Evolutionary conservation across 2,113 vertebrate genomes (phyloP).

Genomic region (Smithornis capensis): DNA sequence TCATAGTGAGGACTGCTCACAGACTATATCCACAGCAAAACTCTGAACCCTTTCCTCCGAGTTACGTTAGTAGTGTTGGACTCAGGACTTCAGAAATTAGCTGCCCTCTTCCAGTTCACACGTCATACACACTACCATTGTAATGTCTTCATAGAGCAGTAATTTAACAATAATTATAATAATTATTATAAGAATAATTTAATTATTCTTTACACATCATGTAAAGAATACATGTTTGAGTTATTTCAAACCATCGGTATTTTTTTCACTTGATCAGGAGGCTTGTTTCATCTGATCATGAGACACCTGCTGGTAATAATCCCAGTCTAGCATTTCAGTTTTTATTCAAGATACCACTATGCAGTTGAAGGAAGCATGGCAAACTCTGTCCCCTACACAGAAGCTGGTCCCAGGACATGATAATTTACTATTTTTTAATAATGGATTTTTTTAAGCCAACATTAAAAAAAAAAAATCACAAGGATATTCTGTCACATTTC

Average conservation of each 20-base stretch:
- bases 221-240: not conserved
- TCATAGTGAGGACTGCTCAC: not conserved
- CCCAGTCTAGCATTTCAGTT: not conserved
- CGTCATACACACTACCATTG: not conserved
- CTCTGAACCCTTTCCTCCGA: not conserved
- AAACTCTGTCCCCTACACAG: not conserved
- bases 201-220: no score
- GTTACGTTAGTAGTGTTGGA: not conserved
- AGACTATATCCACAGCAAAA: not conserved
- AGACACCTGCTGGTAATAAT: not conserved
- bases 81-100: not conserved
- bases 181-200: no score
- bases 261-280: not conserved
- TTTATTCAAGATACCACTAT: not conserved
- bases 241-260: not conserved
- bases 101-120: not conserved
- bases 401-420: not conserved
- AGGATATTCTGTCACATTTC: not conserved
- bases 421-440: not conserved
- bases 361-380: not conserved
- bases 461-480: not conserved
- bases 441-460: not conserved
- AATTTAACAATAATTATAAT: no score
- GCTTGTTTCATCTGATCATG: not conserved
- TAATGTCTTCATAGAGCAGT: not conserved